Evolutionary conservation across 2,113 vertebrate species (phyloP).

Genomic region (Paracanthobrama guichenoti): DNA sequence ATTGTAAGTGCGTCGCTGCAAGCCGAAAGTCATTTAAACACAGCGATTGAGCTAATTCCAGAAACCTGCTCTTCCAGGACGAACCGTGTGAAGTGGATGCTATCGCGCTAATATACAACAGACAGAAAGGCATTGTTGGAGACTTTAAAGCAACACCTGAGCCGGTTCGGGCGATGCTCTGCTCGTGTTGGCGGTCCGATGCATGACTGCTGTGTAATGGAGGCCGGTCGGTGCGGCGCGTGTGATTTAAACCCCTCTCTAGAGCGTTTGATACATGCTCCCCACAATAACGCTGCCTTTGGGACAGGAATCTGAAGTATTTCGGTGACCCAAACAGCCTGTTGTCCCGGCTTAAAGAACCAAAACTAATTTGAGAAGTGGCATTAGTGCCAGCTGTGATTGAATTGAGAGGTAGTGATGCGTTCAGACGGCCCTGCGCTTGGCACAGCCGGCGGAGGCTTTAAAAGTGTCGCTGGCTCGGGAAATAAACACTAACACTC

Average conservation of each 20-base stretch:
- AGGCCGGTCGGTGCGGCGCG: not conserved
- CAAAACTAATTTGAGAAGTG: slow-evolving; percentile 69
- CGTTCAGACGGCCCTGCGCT: slow-evolving; percentile 51
- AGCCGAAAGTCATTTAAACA: too few species aligned
- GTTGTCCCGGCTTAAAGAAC: slow-evolving; percentile 68
- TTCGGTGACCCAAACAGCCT: slow-evolving; percentile 60
- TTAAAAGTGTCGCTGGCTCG: too few species aligned
- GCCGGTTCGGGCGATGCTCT: too few species aligned
- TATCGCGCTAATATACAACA: too few species aligned
- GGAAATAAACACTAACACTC: too few species aligned
- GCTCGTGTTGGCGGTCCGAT: not conserved
- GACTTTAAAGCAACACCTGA: too few species aligned
- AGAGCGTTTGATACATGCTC: slow-evolving; percentile 16
- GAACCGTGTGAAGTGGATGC: too few species aligned
- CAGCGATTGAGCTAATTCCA: too few species aligned
- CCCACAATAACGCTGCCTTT: slow-evolving; percentile 48
- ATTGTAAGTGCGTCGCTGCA: too few species aligned
- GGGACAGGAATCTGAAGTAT: slow-evolving; percentile 69
- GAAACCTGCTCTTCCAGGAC: too few species aligned
- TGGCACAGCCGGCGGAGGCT: not conserved
- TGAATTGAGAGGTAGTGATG: slow-evolving; percentile 60
- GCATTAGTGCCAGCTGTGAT: slow-evolving; percentile 58
- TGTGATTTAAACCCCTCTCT: not conserved
- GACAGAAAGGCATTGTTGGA: too few species aligned
- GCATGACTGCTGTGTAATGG: not conserved